phyloP scores from a whole-genome alignment of 2,888 invertebrate genomes.

The Gymnosoma rotundatum region DNA sequence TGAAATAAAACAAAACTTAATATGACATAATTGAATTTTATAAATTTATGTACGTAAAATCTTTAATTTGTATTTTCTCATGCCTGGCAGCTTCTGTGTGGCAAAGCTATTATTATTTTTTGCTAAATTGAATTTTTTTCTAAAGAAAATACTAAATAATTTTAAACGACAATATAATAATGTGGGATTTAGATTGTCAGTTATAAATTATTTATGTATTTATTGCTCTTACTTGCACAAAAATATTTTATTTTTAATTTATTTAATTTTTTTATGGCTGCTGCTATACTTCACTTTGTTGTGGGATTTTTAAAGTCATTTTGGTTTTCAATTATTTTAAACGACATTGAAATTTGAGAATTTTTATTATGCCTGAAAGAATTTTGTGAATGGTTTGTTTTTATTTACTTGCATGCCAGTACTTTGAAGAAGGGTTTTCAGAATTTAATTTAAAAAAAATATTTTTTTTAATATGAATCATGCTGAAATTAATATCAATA shows the following conservation, averaged over 20 bases:
- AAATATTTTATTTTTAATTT: neutral
- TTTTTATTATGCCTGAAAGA: constrained; percentile 31
- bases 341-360: constrained; percentile 57
- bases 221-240: neutral
- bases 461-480: constrained; percentile 12
- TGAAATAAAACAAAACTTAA: neutral
- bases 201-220: constrained; percentile 59
- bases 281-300: neutral
- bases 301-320: constrained; percentile 19
- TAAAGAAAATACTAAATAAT: constrained; percentile 16
- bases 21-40: constrained; percentile 38
- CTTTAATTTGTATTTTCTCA: neutral
- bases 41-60: constrained; percentile 13
- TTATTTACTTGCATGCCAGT: neutral
- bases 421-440: neutral
- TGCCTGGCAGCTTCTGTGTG: constrained; percentile 1
- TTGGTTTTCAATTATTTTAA: constrained; percentile 25
- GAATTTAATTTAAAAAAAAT: neutral
- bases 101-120: neutral
- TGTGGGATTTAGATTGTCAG: constrained; percentile 58
- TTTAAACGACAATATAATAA: constrained; percentile 55
- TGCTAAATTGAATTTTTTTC: neutral
- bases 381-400: constrained; percentile 33
- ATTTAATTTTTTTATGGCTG: constrained; percentile 12
- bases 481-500: neutral